Evolutionary conservation across 1,140 invertebrate species (phyloP), one percentile per base, ranked within the genome.

Genomic region (Lysiphlebus fabarum): DNA sequence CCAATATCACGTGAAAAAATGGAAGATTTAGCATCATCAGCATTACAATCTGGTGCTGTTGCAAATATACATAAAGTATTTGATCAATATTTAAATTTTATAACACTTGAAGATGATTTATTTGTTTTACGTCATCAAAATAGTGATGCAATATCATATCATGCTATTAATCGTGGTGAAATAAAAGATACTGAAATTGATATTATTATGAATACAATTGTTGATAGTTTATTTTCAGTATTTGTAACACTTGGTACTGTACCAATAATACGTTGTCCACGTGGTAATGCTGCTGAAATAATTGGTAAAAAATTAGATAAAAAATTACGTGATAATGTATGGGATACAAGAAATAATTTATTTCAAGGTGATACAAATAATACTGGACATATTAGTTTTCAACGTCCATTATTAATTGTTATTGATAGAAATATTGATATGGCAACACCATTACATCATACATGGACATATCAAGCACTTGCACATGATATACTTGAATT

Each of bases 71-170:
- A 95, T 55, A 98, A 98, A 81, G 84, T 98, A 41, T 96, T 87
- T 78, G 95, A 98, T 79, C 97, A 99, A 77, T 99, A 99, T 85
- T 82, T 98, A 38, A 98, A 99, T 82, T 99, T 99, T 74, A 98
- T 99, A 68, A 92, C 92, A 37, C 80, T 99, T 56, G 98, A 99
- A 84, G 95, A 99, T 80, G 95, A 99, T 75, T 85, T 99, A 77
- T 99, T 99, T 80, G 87, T 95, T 61, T 81, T 99, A 57, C 88
- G 90, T 72, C 91, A 97, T 78, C 93, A 96, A 77, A 91, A 93
- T 69, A 91, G 90, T 68, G 92, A 96, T 66, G 75, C 85, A 40
- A 83, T 98, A 62, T 96, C 94, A 7, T 99, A 97, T 82, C 97
- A 97, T 83, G 86, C 94, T 11, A 91, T 99, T 43, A 99, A 99